phyloP scores from a whole-genome alignment of 2,888 invertebrate species.

The Acanthosepion pharaonis region DNA sequence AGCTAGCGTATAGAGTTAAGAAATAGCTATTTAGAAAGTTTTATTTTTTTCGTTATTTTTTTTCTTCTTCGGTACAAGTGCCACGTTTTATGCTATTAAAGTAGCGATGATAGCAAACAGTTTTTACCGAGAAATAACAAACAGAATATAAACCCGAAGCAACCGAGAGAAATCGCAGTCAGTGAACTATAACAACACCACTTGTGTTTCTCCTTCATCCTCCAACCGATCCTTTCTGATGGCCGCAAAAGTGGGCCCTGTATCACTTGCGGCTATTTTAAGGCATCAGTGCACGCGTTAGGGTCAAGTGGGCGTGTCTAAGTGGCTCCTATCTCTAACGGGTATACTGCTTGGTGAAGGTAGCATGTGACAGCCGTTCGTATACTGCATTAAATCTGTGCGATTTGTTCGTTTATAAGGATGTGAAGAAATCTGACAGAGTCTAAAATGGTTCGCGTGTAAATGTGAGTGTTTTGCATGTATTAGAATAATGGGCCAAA shows the following conservation, averaged over 20 bases:
- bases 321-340: background rate
- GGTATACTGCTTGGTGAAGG: background rate
- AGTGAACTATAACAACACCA: background rate
- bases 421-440: background rate
- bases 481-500: background rate
- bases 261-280: background rate
- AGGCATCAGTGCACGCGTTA: background rate
- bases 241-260: conserved; percentile 4
- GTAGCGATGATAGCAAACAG: background rate
- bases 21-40: background rate
- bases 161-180: background rate
- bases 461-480: background rate
- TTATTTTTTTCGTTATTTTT: background rate
- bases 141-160: background rate
- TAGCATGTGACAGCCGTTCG: background rate
- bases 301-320: conserved; percentile 23
- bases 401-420: background rate
- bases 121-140: background rate
- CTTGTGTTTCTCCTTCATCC: background rate
- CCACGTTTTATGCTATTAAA: background rate
- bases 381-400: background rate
- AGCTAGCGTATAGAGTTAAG: background rate
- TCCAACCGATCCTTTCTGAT: background rate
- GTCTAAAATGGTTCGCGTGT: background rate
- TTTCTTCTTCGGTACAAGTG: background rate